phyloP scores from a whole-genome alignment of 1,140 invertebrate species.

The Macrobrachium rosenbergii region DNA sequence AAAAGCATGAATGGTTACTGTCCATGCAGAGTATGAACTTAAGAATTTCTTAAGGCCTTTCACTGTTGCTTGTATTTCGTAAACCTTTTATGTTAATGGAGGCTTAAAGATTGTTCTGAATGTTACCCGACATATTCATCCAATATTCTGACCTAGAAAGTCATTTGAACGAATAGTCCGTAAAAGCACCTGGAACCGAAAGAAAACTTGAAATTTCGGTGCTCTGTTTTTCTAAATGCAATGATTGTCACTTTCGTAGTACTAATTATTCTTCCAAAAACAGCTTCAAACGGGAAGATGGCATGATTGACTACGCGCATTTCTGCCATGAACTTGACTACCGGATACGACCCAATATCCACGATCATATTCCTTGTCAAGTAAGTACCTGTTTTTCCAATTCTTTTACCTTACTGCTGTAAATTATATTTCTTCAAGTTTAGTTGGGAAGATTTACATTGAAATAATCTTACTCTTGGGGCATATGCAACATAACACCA shows the following conservation, averaged over 20 bases:
- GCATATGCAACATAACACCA: neutral
- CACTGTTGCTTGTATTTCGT: too few species aligned
- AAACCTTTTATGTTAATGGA: too few species aligned
- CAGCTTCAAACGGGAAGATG: slow-evolving; percentile 43
- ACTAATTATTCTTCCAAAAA: neutral
- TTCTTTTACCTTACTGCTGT: neutral
- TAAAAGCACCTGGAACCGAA: too few species aligned
- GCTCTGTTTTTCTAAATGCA: neutral
- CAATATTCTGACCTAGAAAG: too few species aligned
- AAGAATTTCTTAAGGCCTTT: too few species aligned
- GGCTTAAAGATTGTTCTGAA: too few species aligned
- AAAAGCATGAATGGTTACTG: too few species aligned
- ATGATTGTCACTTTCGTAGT: neutral
- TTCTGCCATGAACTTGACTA: slow-evolving; percentile 45
- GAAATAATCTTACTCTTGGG: neutral
- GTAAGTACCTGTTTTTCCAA: slow-evolving; percentile 22
- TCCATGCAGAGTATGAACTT: too few species aligned
- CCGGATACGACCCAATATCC: slow-evolving; percentile 43
- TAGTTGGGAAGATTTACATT: too few species aligned
- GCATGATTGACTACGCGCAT: slow-evolving; percentile 13
- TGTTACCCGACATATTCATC: too few species aligned
- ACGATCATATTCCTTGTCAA: slow-evolving; percentile 47
- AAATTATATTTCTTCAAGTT: neutral
- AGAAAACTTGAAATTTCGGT: too few species aligned
- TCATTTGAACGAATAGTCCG: too few species aligned